Evolutionary conservation across 2,113 vertebrate genomes (phyloP), one percentile per base, ranked within the genome.

Genomic region (Piprites chloris): DNA sequence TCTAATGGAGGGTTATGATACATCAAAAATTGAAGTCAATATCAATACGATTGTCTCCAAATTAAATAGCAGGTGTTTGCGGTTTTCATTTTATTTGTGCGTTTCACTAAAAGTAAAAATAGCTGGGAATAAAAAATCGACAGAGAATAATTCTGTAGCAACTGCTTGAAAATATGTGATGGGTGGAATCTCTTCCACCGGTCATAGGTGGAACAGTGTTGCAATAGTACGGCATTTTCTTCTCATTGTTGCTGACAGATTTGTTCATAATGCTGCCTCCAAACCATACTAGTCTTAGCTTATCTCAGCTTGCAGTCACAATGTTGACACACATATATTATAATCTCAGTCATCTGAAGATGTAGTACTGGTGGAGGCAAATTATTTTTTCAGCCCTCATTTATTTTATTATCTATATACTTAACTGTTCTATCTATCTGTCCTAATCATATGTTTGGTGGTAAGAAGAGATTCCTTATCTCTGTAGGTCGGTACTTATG

Each of bases 271-370:
- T 44, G 53, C 39, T 93, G 83, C 72, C 71, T 94, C 83, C 94
- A 95, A 96, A 95, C 77, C 65, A 23, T 68, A 18, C 18, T 66
- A 85, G 56, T 30, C 44, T 96, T 80, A 58, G 39, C 35, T 96
- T 92, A 69, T 89, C 91, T 95, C 91, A 47, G 28, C 90, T 92
- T 84, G 80, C 68, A 55, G 11, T 46, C 46, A 50, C 62, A 32
- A 12, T 67, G 80, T 93, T 91, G 83, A 75, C 79, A 87, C 67
- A 20, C 52, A 9, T 24, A 2, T 46, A 82, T 76, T 53, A 53
- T 78, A 56, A 56, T 71, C 73, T 91, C 42, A 33, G 27, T 72
- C 62, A 90, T 91, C 42, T 75, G 66, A 55, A 49, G 67, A 74
- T 17, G n/a, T 30, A 24, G 35, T 41, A 52, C 61, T 84, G 85